Evolutionary conservation across 2,113 vertebrate species (phyloP).

Genomic region (Meles meles): DNA sequence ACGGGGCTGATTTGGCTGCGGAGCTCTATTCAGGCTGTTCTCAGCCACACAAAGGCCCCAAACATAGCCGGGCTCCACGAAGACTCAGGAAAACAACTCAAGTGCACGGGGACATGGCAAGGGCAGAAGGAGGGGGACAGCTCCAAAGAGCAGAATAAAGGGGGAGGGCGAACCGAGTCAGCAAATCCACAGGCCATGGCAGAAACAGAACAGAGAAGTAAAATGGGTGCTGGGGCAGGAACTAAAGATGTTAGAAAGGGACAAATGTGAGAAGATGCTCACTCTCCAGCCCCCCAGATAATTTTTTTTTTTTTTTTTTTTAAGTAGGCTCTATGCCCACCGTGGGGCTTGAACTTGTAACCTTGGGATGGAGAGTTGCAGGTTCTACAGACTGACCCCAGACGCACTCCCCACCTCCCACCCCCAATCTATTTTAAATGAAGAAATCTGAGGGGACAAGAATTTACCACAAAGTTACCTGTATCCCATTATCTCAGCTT

Average conservation of each 20-base stretch:
- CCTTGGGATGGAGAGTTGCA: not conserved
- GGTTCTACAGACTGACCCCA: not conserved
- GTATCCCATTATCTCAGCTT: not conserved
- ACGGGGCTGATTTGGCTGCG: not conserved
- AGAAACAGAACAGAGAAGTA: not conserved
- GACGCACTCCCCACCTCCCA: not conserved
- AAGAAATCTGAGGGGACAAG: not conserved
- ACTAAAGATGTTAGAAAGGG: not conserved
- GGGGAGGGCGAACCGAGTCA: not conserved
- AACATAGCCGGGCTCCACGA: not conserved
- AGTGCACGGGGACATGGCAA: conserved; percentile 45
- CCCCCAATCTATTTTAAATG: not conserved
- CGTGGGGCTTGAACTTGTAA: not conserved
- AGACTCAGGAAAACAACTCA: conserved; percentile 30
- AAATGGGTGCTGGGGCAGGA: not conserved
- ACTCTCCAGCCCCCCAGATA: too few relatives aligned
- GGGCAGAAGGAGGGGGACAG: not conserved
- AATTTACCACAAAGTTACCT: not conserved
- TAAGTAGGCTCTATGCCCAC: not conserved
- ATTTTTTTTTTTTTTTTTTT: not conserved
- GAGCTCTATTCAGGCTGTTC: not conserved
- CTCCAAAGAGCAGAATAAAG: not conserved
- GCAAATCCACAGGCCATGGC: not conserved
- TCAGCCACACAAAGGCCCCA: conserved; percentile 65
- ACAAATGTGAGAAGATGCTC: not conserved